A percentile compares a stretch with the other conserved stretches of the same genome.
Conservation (phyloP, 2,113 vertebrate genomes). For the Nothoprocta pentlandii region DNA sequence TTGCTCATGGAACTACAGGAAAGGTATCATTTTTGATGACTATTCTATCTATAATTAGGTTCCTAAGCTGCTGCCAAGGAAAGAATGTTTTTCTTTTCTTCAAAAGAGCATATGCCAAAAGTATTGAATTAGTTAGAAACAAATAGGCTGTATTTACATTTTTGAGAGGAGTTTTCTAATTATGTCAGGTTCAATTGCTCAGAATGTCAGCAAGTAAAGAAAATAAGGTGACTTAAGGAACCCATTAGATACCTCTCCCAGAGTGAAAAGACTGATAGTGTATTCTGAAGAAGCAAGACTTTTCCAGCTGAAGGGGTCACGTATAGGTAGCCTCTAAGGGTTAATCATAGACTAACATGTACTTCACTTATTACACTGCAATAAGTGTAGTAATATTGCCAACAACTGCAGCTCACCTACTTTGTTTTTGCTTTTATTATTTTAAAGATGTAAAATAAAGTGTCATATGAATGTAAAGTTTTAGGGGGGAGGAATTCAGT, state of each 20-base stretch:
- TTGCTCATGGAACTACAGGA: conserved; percentile 1
- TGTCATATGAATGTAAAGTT: conserved; percentile 2
- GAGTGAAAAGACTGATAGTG: not conserved
- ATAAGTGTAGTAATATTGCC: conserved; percentile 13
- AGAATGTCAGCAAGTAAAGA: conserved; percentile 50
- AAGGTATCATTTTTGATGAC: conserved; percentile 45
- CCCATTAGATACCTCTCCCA: conserved; percentile 27
- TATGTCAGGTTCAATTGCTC: conserved; percentile 20
- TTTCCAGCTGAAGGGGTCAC: not conserved
- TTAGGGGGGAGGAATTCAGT: not conserved
- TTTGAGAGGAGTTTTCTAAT: conserved; percentile 45
- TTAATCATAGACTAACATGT: conserved; percentile 17
- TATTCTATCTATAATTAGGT: conserved; percentile 66
- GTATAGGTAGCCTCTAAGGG: not conserved
- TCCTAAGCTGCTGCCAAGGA: conserved; percentile 42
- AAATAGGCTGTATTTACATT: conserved; percentile 62
- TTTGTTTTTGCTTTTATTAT: conserved; percentile 17
- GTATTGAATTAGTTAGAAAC: conserved; percentile 14
- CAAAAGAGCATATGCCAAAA: conserved; percentile 37
- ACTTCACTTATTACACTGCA: conserved; percentile 32
- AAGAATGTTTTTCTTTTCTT: not conserved
- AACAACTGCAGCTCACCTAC: conserved; percentile 30
- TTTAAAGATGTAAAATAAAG: conserved; percentile 10
- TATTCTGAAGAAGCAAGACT: not conserved
- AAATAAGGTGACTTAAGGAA: conserved; percentile 54